Percentiles rank a stretch among this genome's conserved stretches.
These are phyloP conservation scores for Pelmatolapia mariae DNA, from an alignment of 2,113 vertebrate species.

Conservation along the genomic window DNA sequence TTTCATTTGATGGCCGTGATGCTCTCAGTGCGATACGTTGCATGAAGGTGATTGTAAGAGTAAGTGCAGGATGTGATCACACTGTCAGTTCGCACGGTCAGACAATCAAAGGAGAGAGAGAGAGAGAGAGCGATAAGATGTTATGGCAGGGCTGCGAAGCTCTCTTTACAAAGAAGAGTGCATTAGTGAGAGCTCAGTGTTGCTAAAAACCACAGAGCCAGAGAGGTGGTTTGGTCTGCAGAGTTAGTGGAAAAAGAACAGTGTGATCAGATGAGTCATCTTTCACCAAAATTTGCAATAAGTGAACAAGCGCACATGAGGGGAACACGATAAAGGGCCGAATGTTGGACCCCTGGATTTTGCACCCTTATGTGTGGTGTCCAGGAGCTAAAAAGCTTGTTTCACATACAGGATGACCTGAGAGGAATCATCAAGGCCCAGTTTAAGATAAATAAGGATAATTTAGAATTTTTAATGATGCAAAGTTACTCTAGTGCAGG, in stretches of 20 bases:
- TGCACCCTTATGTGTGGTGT: fast-evolving
- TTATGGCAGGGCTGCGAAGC: not conserved
- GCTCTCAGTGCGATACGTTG: not conserved
- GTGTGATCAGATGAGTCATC: not conserved
- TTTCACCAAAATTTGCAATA: not conserved
- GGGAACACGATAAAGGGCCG: fast-evolving
- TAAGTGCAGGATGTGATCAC: not conserved
- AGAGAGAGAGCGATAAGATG: not conserved
- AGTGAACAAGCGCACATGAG: not conserved
- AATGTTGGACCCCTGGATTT: not conserved
- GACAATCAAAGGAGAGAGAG: not conserved
- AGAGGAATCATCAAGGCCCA: fast-evolving
- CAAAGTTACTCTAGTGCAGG: not conserved
- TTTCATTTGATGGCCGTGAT: not conserved
- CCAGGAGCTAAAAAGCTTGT: not conserved
- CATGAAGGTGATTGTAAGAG: not conserved
- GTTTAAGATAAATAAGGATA: not conserved
- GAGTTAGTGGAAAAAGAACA: not conserved
- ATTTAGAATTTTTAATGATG: not conserved
- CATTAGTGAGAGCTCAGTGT: not conserved
- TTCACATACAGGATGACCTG: not conserved
- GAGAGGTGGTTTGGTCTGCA: not conserved
- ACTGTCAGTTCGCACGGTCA: fast-evolving
- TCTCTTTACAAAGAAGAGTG: not conserved
- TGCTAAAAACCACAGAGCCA: not conserved